These are phyloP conservation scores for Sinelater perroti DNA, from an alignment of 2,888 invertebrate genomes.

Conservation along the genomic window DNA sequence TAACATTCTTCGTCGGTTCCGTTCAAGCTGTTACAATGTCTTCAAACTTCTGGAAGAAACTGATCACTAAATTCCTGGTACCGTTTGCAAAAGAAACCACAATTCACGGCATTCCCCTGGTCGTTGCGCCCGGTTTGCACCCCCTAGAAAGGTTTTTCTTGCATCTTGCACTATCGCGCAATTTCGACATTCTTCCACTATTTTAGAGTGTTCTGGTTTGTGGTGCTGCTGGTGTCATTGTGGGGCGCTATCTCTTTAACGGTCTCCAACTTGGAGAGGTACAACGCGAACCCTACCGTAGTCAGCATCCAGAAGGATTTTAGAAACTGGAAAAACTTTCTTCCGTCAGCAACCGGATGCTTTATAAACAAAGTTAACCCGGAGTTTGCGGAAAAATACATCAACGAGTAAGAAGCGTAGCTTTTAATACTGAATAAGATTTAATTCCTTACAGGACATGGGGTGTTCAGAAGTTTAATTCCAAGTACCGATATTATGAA, in stretches of 20 bases:
- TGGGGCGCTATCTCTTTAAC: constrained; percentile 27
- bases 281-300: constrained; percentile 69
- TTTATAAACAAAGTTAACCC: constrained; percentile 58
- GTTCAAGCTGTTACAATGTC: constrained; percentile 3
- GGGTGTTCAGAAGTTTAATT: constrained; percentile 58
- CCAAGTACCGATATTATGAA: constrained; percentile 61
- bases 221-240: constrained; percentile 29
- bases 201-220: constrained; percentile 43
- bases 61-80: constrained; percentile 15
- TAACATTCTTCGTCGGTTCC: too few species aligned
- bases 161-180: constrained; percentile 30
- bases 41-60: background rate
- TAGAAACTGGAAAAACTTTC: constrained; percentile 67
- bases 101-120: constrained; percentile 51
- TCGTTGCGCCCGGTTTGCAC: constrained; percentile 59
- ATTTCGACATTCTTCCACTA: too few species aligned
- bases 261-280: constrained; percentile 64
- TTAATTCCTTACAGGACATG: constrained; percentile 53
- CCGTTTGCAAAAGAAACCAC: constrained; percentile 51
- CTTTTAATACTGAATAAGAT: background rate
- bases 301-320: constrained; percentile 71
- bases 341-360: constrained; percentile 69
- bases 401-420: constrained; percentile 50
- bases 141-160: constrained; percentile 62
- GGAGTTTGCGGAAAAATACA: constrained; percentile 52